phyloP scores from a whole-genome alignment of 1,140 invertebrate genomes.

The Potamilus streckersoni region DNA sequence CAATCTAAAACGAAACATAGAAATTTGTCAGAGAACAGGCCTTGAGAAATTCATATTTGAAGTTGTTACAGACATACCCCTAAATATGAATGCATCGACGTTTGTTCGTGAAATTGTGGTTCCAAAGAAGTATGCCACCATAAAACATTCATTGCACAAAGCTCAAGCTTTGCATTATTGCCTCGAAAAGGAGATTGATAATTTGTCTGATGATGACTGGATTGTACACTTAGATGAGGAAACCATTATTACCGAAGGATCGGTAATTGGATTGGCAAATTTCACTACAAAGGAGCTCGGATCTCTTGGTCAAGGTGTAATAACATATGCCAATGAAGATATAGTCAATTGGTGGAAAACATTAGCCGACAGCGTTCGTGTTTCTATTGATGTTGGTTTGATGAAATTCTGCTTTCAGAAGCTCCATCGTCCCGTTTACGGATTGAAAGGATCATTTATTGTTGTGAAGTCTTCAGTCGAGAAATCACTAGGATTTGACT shows the following conservation, averaged over 20 bases:
- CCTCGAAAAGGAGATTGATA: conserved; percentile 88
- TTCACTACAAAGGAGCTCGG: conserved; percentile 93
- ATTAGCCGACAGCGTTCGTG: conserved; percentile 94
- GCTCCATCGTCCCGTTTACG: conserved; percentile 94
- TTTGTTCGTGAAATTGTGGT: conserved; percentile 87
- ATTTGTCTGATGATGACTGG: conserved; percentile 90
- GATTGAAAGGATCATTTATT: conserved; percentile 81
- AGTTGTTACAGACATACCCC: conserved; percentile 93
- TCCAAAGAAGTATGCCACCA: conserved; percentile 85
- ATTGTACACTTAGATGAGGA: conserved; percentile 98
- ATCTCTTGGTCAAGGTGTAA: conserved; percentile 95
- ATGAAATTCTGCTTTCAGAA: conserved; percentile 89
- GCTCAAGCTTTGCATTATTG: conserved; percentile 95
- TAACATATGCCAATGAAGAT: conserved; percentile 95
- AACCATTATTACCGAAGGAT: conserved; percentile 91
- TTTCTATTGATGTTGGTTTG: conserved; percentile 92
- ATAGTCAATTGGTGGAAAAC: conserved; percentile 97
- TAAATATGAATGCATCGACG: conserved; percentile 79
- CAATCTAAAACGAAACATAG: conserved; percentile 89
- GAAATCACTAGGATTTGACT: conserved; percentile 90
- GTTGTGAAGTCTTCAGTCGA: conserved; percentile 84
- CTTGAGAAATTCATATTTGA: conserved; percentile 96
- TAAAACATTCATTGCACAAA: conserved; percentile 92
- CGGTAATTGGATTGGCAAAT: conserved; percentile 88
- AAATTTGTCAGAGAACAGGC: conserved; percentile 87